phyloP scores from a whole-genome alignment of 2,113 vertebrate species.

The Piprites chloris region DNA sequence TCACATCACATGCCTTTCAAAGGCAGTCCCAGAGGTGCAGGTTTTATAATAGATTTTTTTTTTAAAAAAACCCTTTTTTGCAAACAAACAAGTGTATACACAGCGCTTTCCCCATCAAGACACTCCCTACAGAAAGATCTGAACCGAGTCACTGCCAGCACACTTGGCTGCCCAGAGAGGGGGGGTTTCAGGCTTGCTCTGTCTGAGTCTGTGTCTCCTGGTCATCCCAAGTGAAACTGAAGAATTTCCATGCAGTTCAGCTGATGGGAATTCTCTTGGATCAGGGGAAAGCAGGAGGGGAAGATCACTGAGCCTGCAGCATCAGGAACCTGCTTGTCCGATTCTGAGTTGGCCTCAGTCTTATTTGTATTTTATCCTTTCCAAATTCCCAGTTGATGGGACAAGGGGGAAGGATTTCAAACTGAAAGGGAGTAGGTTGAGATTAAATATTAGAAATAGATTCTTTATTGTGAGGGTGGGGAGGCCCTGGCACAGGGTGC shows the following conservation, averaged over 20 bases:
- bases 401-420: background rate
- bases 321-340: too few species aligned
- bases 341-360: background rate
- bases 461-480: background rate
- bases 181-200: background rate
- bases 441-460: background rate
- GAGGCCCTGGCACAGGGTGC: background rate
- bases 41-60: constrained; percentile 7
- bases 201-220: background rate
- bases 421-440: too few species aligned
- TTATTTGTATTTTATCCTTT: background rate
- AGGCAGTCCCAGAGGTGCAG: constrained; percentile 40
- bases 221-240: background rate
- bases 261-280: background rate
- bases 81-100: background rate
- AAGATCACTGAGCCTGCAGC: background rate
- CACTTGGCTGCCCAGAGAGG: background rate
- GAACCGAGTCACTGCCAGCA: background rate
- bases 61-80: background rate
- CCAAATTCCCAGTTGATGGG: background rate
- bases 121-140: background rate
- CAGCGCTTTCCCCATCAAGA: background rate
- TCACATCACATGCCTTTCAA: background rate
- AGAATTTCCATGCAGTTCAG: background rate
- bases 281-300: background rate